Base-by-base conservation (phyloP, 2,888 invertebrate genomes). In the Rhagonycha lutea region DNA sequence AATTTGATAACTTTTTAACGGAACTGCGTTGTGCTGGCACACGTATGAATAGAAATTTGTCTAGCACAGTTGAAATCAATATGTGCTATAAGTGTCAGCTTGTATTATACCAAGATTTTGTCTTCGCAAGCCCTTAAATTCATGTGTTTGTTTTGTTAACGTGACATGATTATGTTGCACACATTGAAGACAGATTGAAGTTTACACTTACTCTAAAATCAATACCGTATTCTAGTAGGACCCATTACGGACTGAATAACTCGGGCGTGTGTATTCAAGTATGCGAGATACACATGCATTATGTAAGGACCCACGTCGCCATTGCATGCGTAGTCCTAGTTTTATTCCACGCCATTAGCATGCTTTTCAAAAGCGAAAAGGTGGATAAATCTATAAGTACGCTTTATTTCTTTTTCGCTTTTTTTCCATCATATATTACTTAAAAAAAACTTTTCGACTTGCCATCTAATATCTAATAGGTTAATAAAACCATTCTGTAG, bases 341-440 rank as follows among this genome's bases (percentile, higher is more conserved):
- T 70, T 67, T 65, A 70, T 74, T 74, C 74, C 74, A 61, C 32
- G 26, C 74, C 74, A 74, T 74, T 74, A 74, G 70, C 74, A 68
- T 70, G 74, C 61, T 68, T 74, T 74, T 74, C 67, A 70, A 70
- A 70, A 74, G 74, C 74, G 62, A 62, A 74, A 74, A 74, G 61
- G 74, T 74, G 74, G 68, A 68, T 74, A 68, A 74, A 74, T 70
- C 68, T 70, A 68, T 73, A 69, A 60, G 68, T 47, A 68, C 28
- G 24, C 28, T 68, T 18, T 28, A 18, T 28, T 68, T 67, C 26
- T 67, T 68, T 68, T 18, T 14, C 14, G 26, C 18, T 18, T 68
- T 65, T 65, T 65, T 65, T 65, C 18, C 24, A 65, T 65, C 63
- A 14, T 65, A 65, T 65, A 65, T 65, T 65, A 65, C 24, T 24